These are phyloP conservation scores for Artibeus jamaicensis DNA, from an alignment of 2,797 vertebrate genomes.

Conservation along the genomic window DNA sequence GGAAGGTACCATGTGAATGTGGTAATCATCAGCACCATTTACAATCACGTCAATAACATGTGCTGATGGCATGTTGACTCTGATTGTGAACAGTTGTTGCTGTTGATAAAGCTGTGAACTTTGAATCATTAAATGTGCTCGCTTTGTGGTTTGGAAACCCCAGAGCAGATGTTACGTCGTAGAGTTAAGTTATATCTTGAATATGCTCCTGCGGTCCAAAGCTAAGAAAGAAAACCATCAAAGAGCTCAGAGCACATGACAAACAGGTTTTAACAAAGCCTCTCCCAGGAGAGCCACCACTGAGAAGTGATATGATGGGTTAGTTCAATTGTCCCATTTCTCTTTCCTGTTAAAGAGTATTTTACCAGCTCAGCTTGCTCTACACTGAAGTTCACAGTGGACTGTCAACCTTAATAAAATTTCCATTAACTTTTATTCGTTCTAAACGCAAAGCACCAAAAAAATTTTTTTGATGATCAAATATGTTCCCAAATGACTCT, in stretches of 20 bases:
- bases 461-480: conserved; percentile 64
- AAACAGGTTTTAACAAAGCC: conserved; percentile 67
- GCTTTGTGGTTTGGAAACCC: conserved; percentile 75
- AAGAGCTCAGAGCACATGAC: conserved; percentile 51
- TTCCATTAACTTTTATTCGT: conserved; percentile 70
- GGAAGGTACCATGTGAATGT: conserved; percentile 55
- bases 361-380: conserved; percentile 66
- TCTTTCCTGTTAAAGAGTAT: conserved; percentile 50
- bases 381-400: conserved; percentile 40
- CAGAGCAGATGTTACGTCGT: conserved; percentile 71
- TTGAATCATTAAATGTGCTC: conserved; percentile 71
- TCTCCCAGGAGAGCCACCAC: conserved; percentile 40
- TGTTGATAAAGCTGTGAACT: conserved; percentile 78
- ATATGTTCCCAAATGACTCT: conserved; percentile 73
- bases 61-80: conserved; percentile 71
- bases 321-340: conserved; percentile 56
- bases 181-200: conserved; percentile 67
- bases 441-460: conserved; percentile 65
- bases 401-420: conserved; percentile 76
- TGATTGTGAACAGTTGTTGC: conserved; percentile 73
- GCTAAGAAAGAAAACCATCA: conserved; percentile 68
- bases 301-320: conserved; percentile 55
- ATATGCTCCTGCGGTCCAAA: conserved; percentile 52
- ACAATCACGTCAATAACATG: conserved; percentile 61
- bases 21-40: conserved; percentile 68